These are phyloP conservation scores for Cyrtodaria siliqua DNA, from an alignment of 2,888 invertebrate species.

Conservation along the genomic window DNA sequence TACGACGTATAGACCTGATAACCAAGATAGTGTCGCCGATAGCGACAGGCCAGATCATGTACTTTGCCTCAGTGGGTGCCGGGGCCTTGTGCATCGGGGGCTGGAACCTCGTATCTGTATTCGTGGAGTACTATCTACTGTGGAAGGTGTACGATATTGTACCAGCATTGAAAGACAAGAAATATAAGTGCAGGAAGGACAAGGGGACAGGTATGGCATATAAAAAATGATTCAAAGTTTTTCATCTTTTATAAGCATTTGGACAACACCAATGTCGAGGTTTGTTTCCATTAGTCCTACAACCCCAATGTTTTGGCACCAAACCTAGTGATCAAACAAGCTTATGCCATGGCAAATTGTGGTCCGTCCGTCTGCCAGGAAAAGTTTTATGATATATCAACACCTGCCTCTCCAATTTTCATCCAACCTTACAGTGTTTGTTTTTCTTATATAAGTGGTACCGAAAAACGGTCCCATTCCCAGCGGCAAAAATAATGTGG, in stretches of 20 bases:
- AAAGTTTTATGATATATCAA: too few species aligned
- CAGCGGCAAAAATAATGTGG: too few species aligned
- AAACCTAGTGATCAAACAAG: too few species aligned
- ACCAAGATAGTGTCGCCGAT: constrained; percentile 87
- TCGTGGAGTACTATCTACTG: constrained; percentile 86
- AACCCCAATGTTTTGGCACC: too few species aligned
- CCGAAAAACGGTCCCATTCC: too few species aligned
- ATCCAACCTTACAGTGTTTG: too few species aligned
- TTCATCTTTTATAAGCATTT: background rate
- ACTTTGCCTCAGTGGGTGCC: constrained; percentile 73
- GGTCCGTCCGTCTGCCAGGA: too few species aligned
- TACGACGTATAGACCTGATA: constrained; percentile 87
- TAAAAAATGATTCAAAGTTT: background rate
- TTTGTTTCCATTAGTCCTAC: too few species aligned
- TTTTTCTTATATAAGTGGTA: too few species aligned
- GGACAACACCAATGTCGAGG: too few species aligned
- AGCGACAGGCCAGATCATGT: constrained; percentile 87
- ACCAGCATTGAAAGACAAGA: constrained; percentile 84
- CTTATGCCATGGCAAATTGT: too few species aligned
- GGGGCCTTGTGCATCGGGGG: constrained; percentile 84
- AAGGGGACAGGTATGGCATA: constrained; percentile 44
- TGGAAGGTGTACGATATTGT: constrained; percentile 85
- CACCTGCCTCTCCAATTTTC: too few species aligned
- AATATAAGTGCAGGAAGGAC: constrained; percentile 47
- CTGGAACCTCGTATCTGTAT: constrained; percentile 87